Conservation (phyloP, 2,888 invertebrate genomes). For the Perizoma affinitatum region DNA sequence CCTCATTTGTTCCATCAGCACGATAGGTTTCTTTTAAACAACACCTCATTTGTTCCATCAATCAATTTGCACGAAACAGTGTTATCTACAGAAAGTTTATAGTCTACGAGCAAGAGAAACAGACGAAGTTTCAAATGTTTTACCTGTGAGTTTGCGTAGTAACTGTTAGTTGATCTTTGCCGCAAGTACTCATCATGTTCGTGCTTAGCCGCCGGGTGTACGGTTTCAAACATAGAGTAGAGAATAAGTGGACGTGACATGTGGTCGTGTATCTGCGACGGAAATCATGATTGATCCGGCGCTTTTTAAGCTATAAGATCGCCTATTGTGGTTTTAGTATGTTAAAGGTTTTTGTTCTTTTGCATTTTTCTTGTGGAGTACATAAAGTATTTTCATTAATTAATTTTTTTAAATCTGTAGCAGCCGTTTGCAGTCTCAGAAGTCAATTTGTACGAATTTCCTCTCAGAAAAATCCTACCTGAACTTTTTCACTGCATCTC, state of each 20-base stretch:
- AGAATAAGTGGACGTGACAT: constrained; percentile 2
- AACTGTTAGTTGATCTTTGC: constrained; percentile 14
- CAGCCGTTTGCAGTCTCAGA: too few relatives aligned
- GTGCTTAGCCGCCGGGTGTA: constrained; percentile 11
- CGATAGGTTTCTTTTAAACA: too few relatives aligned
- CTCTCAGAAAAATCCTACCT: too few relatives aligned
- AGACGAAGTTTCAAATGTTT: constrained; percentile 11
- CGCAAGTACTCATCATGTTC: constrained; percentile 21
- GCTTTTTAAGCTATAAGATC: neutral
- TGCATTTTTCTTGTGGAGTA: too few relatives aligned
- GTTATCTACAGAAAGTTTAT: neutral
- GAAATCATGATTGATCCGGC: neutral
- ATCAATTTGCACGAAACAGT: constrained; percentile 6
- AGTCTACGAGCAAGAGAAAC: neutral
- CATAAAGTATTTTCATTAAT: too few relatives aligned
- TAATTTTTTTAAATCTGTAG: too few relatives aligned
- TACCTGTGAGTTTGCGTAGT: constrained; percentile 12
- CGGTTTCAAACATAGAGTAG: constrained; percentile 5
- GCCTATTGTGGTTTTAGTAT: too few relatives aligned
- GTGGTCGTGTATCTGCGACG: neutral
- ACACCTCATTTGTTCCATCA: constrained; percentile 2
- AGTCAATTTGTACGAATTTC: too few relatives aligned
- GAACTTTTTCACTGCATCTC: too few relatives aligned
- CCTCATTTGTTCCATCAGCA: constrained; percentile 1
- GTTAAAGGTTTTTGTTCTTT: too few relatives aligned